Conservation (phyloP, 2,888 invertebrate genomes). For the Parnassius smintheus region DNA sequence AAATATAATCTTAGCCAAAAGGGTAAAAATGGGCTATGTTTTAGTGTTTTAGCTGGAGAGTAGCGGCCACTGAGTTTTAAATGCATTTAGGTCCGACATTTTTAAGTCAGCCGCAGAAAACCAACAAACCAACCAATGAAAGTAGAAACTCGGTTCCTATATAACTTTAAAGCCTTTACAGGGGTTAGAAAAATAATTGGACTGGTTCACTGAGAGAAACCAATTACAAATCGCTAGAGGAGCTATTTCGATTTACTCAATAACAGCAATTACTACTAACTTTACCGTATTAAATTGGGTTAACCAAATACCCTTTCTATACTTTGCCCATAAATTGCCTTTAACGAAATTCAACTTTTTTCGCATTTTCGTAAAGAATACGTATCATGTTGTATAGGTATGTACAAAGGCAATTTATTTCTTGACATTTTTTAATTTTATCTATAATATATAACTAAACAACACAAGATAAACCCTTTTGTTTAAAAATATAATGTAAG, state of each 20-base stretch:
- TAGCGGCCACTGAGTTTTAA: neutral
- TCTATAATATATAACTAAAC: neutral
- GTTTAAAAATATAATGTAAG: too few species aligned
- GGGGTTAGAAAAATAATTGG: conserved; percentile 76
- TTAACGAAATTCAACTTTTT: conserved; percentile 43
- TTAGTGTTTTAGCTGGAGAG: too few species aligned
- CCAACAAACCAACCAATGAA: conserved; percentile 55
- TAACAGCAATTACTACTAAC: conserved; percentile 65
- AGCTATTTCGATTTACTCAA: conserved; percentile 66
- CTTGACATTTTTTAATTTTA: neutral
- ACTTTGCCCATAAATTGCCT: conserved; percentile 60
- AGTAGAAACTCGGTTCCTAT: conserved; percentile 53
- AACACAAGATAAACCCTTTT: too few species aligned
- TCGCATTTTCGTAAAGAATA: conserved; percentile 6
- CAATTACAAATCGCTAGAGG: conserved; percentile 71
- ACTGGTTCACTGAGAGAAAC: conserved; percentile 69
- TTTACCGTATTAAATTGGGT: conserved; percentile 58
- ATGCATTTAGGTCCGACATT: conserved; percentile 3
- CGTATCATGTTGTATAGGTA: conserved; percentile 1
- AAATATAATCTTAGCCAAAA: too few species aligned
- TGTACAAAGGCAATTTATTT: conserved; percentile 9
- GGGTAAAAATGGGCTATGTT: too few species aligned
- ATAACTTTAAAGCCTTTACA: conserved; percentile 66
- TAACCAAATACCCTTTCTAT: conserved; percentile 51
- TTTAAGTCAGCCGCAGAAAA: conserved; percentile 17